A percentile compares a stretch with the other conserved stretches of the same genome.
Evolutionary conservation across 2,797 vertebrate genomes (phyloP).

Genomic region (Chelonia mydas): DNA sequence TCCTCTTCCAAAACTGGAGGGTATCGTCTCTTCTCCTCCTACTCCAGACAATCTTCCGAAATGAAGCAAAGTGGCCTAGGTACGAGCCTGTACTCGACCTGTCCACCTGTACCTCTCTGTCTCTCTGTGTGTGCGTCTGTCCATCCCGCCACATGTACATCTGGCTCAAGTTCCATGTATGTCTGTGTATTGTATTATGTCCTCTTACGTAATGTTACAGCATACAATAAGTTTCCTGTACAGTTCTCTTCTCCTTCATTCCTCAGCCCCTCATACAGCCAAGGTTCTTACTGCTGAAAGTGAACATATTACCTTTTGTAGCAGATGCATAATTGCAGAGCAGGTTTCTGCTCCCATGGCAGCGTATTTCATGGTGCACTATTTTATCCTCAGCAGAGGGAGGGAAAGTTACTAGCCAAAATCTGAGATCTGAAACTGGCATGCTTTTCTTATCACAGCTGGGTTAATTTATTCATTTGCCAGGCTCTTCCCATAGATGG

Average conservation of each 20-base stretch:
- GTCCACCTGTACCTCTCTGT: not conserved
- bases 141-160: not conserved
- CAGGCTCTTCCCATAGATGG: not conserved
- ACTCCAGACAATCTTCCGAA: slow-evolving; percentile 93
- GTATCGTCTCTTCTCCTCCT: slow-evolving; percentile 95
- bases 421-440: not conserved
- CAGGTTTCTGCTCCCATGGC: not conserved
- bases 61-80: slow-evolving; percentile 98
- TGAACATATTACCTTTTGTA: not conserved
- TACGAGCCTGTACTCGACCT: slow-evolving; percentile 76
- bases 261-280: not conserved
- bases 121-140: not conserved
- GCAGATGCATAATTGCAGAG: not conserved
- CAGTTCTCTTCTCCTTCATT: not conserved
- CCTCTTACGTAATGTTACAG: not conserved
- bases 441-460: not conserved
- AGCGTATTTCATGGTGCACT: not conserved
- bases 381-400: too few species aligned
- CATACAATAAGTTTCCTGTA: not conserved
- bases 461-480: not conserved
- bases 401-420: not conserved
- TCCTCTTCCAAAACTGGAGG: slow-evolving; percentile 91
- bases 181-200: not conserved
- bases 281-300: not conserved
- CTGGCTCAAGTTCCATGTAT: not conserved